These are phyloP conservation scores for Ameiurus melas DNA, from an alignment of 2,113 vertebrate genomes.

Conservation along the genomic window DNA sequence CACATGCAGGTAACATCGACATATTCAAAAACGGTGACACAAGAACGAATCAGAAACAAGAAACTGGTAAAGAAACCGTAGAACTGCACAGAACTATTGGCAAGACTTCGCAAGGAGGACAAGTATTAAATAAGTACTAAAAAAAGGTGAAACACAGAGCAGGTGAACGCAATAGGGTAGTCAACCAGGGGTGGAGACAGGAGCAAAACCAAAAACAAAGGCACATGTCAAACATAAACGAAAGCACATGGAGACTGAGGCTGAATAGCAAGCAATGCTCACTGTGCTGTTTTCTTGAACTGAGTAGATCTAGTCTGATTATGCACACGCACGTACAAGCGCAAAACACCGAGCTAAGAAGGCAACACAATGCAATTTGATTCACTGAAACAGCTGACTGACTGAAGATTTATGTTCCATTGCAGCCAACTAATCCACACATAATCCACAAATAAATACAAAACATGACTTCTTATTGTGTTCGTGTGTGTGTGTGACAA, in stretches of 20 bases:
- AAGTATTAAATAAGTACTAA: neutral
- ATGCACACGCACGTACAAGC: neutral
- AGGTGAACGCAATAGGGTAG: neutral
- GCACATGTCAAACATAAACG: neutral
- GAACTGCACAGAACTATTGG: neutral
- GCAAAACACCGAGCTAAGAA: neutral
- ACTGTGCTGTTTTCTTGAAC: neutral
- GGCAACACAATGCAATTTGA: conserved; percentile 5
- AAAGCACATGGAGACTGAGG: neutral
- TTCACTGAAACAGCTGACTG: neutral
- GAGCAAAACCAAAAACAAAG: neutral
- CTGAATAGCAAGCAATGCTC: neutral
- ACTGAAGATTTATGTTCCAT: neutral
- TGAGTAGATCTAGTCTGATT: neutral
- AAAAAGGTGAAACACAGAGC: too few relatives aligned
- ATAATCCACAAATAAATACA: conserved; percentile 19
- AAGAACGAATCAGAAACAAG: neutral
- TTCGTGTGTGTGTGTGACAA: neutral
- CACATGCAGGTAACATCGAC: too few relatives aligned
- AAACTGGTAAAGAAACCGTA: neutral
- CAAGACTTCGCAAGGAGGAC: neutral
- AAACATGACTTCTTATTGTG: neutral
- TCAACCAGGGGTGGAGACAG: neutral
- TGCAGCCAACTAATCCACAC: neutral
- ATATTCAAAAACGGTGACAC: neutral